Base-by-base conservation (phyloP, 2,113 vertebrate genomes). In the Dromaius novaehollandiae region DNA sequence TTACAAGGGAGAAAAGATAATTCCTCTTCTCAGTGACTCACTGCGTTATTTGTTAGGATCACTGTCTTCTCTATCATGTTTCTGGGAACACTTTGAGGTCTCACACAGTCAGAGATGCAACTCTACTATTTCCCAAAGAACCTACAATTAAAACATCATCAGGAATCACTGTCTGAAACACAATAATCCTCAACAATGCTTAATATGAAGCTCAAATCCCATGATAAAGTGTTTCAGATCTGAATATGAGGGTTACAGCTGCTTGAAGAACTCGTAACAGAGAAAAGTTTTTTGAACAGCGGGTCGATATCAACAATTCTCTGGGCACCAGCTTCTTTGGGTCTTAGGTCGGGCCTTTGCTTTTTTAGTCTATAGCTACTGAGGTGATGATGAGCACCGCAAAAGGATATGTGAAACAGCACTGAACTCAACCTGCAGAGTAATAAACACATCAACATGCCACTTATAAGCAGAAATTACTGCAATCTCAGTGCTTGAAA, bases 401-500 rank as follows among this genome's bases (percentile, higher is more conserved):
- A 71, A 32, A 82, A 96, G 79, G 36, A 65, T 25, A 34, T 3
- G 40, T 84, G 58, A 77, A 92, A 44, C 44, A 81, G 38, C 50
- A 87, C 46, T 89, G 77, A 91, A 63, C 53, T 89, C n/a, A 11
- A 58, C 48, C 48, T 84, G 32, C 11, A 7, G 50, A 81, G 56
- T 77, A 94, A 97, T 76, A 86, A 92, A 80, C 38, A 87, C 63
- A 87, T 70, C 86, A 86, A 73, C 30, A 20, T 65, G 65, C 63
- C 53, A 82, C 53, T 91, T 88, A 34, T 2, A 70, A 77, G 81
- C 53, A 92, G 79, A 94, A 96, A 91, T 91, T 84, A 96, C 34
- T 77, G 56, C 75, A 85, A 56, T 25, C 70, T 77, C 36, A 60
- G 36, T 34, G 84, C 78, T 64, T 94, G 58, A 68, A 94, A 95